A percentile compares a stretch with the other conserved stretches of the same genome.
These are phyloP conservation scores for Solenopsis invicta DNA, from an alignment of 1,140 invertebrate genomes.

Conservation along the genomic window DNA sequence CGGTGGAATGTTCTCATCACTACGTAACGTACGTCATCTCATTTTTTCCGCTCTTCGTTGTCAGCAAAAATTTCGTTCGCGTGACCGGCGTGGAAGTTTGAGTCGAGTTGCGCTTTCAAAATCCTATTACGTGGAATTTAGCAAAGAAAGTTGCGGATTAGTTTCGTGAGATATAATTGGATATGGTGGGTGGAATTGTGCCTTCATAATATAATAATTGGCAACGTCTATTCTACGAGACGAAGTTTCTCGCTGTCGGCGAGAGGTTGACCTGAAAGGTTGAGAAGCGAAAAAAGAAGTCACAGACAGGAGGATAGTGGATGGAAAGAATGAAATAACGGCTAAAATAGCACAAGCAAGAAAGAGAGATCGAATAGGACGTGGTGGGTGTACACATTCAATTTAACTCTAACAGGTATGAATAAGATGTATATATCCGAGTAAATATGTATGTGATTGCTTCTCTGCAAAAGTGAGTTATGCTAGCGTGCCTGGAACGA, in stretches of 20 bases:
- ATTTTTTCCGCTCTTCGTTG: slow-evolving; percentile 24
- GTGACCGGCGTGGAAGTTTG: slow-evolving; percentile 60
- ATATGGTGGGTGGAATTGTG: slow-evolving; percentile 70
- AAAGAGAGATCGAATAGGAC: slow-evolving; percentile 7
- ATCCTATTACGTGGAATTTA: slow-evolving; percentile 75
- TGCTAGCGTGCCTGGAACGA: slow-evolving; percentile 35
- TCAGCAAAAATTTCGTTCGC: slow-evolving; percentile 69
- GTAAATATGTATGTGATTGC: slow-evolving; percentile 65
- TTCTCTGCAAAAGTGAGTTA: slow-evolving; percentile 65
- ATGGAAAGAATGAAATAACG: slow-evolving; percentile 10
- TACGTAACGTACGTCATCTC: slow-evolving; percentile 38
- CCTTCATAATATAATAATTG: slow-evolving; percentile 76
- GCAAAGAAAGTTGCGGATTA: slow-evolving; percentile 76
- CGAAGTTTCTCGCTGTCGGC: slow-evolving; percentile 50
- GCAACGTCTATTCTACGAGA: slow-evolving; percentile 70
- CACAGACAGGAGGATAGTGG: not conserved
- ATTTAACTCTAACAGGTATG: slow-evolving; percentile 70
- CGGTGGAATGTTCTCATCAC: slow-evolving; percentile 39
- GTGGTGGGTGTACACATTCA: slow-evolving; percentile 63
- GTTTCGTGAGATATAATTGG: slow-evolving; percentile 76
- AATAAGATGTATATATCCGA: slow-evolving; percentile 69
- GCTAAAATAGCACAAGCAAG: not conserved
- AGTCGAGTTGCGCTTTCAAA: slow-evolving; percentile 72
- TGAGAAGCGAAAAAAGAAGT: slow-evolving; percentile 12
- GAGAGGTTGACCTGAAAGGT: not conserved